A percentile compares a stretch with the other conserved stretches of the same genome.
Evolutionary conservation across 2,797 vertebrate genomes (phyloP).

Genomic region (Dryobates pubescens): DNA sequence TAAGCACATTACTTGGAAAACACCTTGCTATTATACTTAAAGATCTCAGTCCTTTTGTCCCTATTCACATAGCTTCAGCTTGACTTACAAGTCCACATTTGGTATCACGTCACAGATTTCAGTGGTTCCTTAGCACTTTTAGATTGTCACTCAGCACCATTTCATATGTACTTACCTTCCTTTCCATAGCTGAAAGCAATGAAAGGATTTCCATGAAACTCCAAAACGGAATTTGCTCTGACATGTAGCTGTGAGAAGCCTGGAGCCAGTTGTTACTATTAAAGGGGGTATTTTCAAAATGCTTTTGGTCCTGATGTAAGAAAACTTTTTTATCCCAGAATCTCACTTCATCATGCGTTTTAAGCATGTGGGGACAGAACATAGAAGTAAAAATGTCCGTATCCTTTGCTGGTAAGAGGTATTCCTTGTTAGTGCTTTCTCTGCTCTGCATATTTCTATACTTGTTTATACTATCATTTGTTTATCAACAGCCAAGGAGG

Average conservation of each 20-base stretch:
- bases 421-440: background rate
- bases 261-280: background rate
- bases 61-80: background rate
- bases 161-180: background rate
- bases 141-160: background rate
- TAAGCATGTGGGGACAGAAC: background rate
- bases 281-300: background rate
- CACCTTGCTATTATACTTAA: background rate
- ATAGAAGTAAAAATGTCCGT: background rate
- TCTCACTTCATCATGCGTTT: background rate
- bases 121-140: background rate
- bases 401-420: background rate
- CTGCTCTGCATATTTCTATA: background rate
- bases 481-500: conserved; percentile 28
- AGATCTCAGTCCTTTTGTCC: background rate
- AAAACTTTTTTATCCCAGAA: background rate
- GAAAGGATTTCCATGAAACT: background rate
- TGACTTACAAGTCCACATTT: background rate
- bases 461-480: background rate
- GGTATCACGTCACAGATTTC: background rate
- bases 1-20: background rate
- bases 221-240: background rate
- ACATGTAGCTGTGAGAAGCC: background rate
- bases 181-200: background rate
- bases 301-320: background rate